Evolutionary conservation across 2,888 invertebrate species (phyloP), one percentile per base, ranked within the genome.

Genomic region (Agelastica alni): DNA sequence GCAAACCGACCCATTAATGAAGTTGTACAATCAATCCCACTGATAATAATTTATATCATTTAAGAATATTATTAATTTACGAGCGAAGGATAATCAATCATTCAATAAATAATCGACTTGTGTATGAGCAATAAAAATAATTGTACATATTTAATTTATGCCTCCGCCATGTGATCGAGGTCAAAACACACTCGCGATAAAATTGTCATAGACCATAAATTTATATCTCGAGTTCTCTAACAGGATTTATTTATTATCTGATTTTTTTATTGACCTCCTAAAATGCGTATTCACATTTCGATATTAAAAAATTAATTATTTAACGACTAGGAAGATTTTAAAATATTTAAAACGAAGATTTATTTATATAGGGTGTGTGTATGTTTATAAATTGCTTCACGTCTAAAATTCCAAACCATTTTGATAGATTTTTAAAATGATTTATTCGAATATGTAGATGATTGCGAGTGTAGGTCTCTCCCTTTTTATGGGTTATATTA

Each of bases 41-140:
- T n/a, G n/a, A 41, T 22, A 16, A 56, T 56, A 59, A 59, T 59
- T 59, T 56, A 56, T 59, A 49, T 53, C 53, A 47, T 51, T 47
- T 53, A 53, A 59, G 59, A 53, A 49, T 31, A 49, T 47, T 49
- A 58, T 59, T 49, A 58, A 58, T 58, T 51, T 44, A 36, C 26
- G 53, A 56, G 46, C 44, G 39, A 39, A 53, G 51, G 34, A 48
- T 46, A 48, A 59, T 59, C 59, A 59, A 59, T 59, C 59, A 59
- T 45, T 34, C 47, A 48, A 51, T 47, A 52, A 48, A 52, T 58
- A 54, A 52, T 54, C 47, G 41, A 54, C 45, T 54, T 47, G 53
- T 53, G 53, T 57, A 51, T 51, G 51, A 57, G 57, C 57, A 49
- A 57, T 57, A 53, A 57, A 57, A 57, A 53, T 57, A 57, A 53